Conservation (phyloP, 2,113 vertebrate genomes). For the Ameiurus melas region DNA sequence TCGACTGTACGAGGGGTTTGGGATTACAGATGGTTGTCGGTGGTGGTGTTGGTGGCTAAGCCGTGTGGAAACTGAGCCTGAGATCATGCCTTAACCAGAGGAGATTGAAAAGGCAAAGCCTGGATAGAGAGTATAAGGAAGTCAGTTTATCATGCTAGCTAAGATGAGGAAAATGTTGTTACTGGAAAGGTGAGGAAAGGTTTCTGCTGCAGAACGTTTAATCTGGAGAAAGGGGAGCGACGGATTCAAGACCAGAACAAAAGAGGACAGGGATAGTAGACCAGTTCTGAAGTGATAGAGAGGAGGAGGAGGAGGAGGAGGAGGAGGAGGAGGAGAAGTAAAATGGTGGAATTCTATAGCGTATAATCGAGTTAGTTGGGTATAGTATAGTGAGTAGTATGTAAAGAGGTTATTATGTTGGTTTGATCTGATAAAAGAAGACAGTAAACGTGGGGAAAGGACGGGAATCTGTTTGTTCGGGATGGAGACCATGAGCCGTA, state of each 20-base stretch:
- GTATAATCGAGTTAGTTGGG: not conserved
- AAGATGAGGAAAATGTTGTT: conserved; percentile 55
- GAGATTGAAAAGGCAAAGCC: conserved; percentile 54
- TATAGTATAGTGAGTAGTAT: not conserved
- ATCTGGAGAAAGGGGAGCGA: conserved; percentile 52
- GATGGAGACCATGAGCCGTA: not conserved
- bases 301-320: not conserved
- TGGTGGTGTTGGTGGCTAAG: not conserved
- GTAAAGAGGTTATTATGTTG: not conserved
- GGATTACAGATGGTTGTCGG: not conserved
- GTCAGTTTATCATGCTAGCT: conserved; percentile 73
- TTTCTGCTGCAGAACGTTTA: conserved; percentile 59
- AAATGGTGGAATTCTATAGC: not conserved
- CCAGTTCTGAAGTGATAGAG: not conserved
- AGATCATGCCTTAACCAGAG: conserved; percentile 42
- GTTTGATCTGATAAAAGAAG: not conserved
- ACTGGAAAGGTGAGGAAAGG: conserved; percentile 55
- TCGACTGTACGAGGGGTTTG: not conserved
- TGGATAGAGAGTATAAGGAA: conserved; percentile 63
- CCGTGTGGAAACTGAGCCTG: conserved; percentile 32
- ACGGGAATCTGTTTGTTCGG: not conserved
- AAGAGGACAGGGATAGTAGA: conserved; percentile 40
- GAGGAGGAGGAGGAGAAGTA: not conserved
- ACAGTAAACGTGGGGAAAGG: not conserved
- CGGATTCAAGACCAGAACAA: conserved; percentile 46